Conservation (phyloP, 2,888 invertebrate genomes). For the Pseudococcus longispinus region DNA sequence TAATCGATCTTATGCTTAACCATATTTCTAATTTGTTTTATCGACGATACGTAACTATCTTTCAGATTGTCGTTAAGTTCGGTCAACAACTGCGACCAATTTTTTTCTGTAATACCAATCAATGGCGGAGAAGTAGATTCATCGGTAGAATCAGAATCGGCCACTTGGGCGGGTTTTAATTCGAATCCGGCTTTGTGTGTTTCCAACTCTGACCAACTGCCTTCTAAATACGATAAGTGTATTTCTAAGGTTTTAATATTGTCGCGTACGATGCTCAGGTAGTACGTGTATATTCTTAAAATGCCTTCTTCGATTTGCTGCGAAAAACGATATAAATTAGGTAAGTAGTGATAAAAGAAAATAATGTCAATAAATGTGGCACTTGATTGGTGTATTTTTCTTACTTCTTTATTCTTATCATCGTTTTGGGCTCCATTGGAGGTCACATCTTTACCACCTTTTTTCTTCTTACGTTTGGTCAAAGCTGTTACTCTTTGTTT, state of each 20-base stretch:
- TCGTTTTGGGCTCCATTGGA: neutral
- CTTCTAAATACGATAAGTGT: neutral
- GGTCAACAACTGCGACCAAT: conserved; percentile 29
- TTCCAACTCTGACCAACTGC: conserved; percentile 39
- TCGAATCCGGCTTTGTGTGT: conserved; percentile 37
- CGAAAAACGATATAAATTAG: neutral
- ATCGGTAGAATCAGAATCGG: neutral
- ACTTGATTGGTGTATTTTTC: too few relatives aligned
- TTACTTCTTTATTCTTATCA: conserved; percentile 47
- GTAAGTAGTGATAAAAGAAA: neutral
- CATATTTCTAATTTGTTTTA: conserved; percentile 52
- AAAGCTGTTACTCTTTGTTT: conserved; percentile 12
- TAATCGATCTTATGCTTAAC: conserved; percentile 53
- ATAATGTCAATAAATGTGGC: neutral
- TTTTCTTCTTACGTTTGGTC: conserved; percentile 42
- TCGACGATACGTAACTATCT: conserved; percentile 48
- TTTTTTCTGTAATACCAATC: conserved; percentile 37
- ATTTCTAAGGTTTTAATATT: conserved; percentile 42
- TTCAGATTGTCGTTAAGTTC: conserved; percentile 47
- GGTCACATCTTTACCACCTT: conserved; percentile 45
- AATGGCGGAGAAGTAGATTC: neutral
- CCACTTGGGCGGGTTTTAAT: neutral
- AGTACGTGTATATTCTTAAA: conserved; percentile 32
- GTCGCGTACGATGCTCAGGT: conserved; percentile 24
- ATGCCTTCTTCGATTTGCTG: conserved; percentile 45